Percentiles rank a stretch among this genome's conserved stretches.
These are phyloP conservation scores for Aurelia aurita complex sp. Pacific DNA, from an alignment of 30 jellyfish, hydroid and myxozoan species.

Conservation along the genomic window DNA sequence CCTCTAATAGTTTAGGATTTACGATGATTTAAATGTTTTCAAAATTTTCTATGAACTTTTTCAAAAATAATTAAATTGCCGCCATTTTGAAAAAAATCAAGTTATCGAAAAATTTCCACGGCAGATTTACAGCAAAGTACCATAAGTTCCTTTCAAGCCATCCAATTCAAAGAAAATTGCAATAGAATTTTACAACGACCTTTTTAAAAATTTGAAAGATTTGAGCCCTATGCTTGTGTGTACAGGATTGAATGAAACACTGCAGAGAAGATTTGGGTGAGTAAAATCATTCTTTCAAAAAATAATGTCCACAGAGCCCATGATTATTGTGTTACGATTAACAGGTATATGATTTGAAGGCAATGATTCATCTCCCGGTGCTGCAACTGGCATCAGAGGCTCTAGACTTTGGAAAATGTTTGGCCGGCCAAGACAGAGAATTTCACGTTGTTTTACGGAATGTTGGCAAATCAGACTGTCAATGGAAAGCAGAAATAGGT, in stretches of 20 bases:
- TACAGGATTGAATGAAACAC: not conserved
- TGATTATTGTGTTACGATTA: not conserved
- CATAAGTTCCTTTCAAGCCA: too few relatives aligned
- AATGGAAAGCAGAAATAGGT: slow-evolving; percentile 56
- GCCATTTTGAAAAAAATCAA: too few relatives aligned
- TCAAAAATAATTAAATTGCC: too few relatives aligned
- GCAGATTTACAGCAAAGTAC: too few relatives aligned
- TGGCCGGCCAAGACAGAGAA: slow-evolving; percentile 65
- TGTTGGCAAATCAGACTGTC: slow-evolving; percentile 35
- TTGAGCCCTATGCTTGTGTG: not conserved
- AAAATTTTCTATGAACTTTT: too few relatives aligned
- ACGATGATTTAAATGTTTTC: too few relatives aligned
- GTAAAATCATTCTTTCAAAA: not conserved
- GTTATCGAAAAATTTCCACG: too few relatives aligned
- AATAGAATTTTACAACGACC: too few relatives aligned
- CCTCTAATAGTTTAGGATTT: too few relatives aligned
- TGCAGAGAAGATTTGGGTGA: not conserved
- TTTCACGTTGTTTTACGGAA: slow-evolving; percentile 33
- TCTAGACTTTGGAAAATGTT: slow-evolving; percentile 56
- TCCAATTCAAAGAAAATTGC: too few relatives aligned
- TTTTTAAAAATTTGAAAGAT: too few relatives aligned
- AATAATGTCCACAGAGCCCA: not conserved
- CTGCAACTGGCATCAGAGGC: slow-evolving; percentile 28
- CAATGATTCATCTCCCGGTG: slow-evolving; percentile 31
- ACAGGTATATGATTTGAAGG: slow-evolving; percentile 34